Percentiles rank a stretch among this genome's conserved stretches.
Conservation (phyloP, 2,797 vertebrate species). For the Manis pentadactyla region DNA sequence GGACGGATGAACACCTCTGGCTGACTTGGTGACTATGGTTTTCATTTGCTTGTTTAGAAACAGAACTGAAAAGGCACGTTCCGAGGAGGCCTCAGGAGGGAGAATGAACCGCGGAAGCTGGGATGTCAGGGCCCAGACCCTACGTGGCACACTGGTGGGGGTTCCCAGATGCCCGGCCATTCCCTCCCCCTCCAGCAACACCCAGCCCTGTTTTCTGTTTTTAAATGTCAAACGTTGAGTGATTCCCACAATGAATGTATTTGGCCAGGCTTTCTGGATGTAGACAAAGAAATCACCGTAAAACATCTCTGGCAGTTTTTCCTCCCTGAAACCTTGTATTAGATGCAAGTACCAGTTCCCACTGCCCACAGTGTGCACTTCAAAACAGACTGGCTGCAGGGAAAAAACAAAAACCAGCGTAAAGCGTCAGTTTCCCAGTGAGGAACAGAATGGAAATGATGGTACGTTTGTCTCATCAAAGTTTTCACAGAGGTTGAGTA, state of each 20-base stretch:
- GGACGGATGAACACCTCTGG: not conserved
- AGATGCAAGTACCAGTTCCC: not conserved
- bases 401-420: fast-evolving
- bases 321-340: not conserved
- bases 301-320: not conserved
- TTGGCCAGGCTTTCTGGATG: not conserved
- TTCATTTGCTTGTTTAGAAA: conserved; percentile 37
- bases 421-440: not conserved
- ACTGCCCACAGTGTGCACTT: not conserved
- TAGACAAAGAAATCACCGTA: not conserved
- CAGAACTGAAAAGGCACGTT: not conserved
- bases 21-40: not conserved
- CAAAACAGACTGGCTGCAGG: not conserved
- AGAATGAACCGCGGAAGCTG: fast-evolving
- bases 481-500: not conserved
- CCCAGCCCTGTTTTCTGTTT: not conserved
- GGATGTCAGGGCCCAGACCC: not conserved
- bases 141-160: fast-evolving
- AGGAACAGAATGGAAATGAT: not conserved
- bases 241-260: not conserved
- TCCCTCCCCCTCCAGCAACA: not conserved
- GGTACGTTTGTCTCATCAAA: not conserved
- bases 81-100: not conserved
- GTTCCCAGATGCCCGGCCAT: fast-evolving
- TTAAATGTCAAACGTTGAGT: not conserved